Conservation (phyloP, 2,797 vertebrate genomes). For the Hypotaenidia philippensis region DNA sequence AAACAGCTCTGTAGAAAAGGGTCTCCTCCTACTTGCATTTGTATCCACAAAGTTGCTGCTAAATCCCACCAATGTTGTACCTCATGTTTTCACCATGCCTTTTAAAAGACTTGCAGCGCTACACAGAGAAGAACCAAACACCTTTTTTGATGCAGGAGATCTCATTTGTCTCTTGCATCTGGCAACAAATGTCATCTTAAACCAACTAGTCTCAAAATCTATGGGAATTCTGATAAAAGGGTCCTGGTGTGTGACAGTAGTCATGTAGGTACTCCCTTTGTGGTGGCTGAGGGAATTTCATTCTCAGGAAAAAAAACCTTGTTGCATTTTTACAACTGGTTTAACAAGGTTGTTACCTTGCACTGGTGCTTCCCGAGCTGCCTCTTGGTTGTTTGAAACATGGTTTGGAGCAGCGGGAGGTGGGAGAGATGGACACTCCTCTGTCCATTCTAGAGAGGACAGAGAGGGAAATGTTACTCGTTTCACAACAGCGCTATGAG, state of each 20-base stretch:
- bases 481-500: neutral
- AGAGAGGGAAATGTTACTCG: conserved; percentile 33
- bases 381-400: conserved; percentile 90
- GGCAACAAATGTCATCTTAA: neutral
- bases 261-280: neutral
- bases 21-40: neutral
- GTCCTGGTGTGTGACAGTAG: neutral
- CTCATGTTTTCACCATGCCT: neutral
- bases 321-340: neutral
- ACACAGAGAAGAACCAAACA: neutral
- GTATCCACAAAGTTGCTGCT: neutral
- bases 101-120: neutral
- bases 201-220: neutral
- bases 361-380: conserved; percentile 89
- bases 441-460: conserved; percentile 92
- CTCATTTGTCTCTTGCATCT: neutral
- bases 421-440: conserved; percentile 88
- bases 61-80: neutral
- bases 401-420: conserved; percentile 88
- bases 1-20: neutral
- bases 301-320: neutral
- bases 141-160: neutral
- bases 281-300: neutral
- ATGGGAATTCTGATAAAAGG: neutral
- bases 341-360: conserved; percentile 81